phyloP scores from a whole-genome alignment of 2,113 vertebrate species.

The Mesembrinibis cayennensis region DNA sequence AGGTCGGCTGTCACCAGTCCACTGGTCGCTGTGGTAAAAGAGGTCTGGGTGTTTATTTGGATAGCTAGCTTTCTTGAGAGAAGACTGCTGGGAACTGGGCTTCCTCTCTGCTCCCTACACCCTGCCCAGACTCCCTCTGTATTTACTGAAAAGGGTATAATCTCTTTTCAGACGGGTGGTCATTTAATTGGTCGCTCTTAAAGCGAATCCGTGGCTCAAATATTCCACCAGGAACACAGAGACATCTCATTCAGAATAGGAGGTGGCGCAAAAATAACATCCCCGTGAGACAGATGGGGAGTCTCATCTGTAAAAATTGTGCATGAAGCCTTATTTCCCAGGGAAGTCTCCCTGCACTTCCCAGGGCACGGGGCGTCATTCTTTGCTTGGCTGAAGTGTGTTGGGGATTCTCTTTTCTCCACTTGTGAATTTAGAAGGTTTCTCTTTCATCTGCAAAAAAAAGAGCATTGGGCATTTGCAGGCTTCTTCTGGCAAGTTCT shows the following conservation, averaged over 20 bases:
- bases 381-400: background rate
- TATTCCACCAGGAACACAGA: background rate
- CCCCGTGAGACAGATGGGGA: background rate
- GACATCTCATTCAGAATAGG: background rate
- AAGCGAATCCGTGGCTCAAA: background rate
- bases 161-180: background rate
- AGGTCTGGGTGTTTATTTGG: constrained; percentile 4
- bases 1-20: background rate
- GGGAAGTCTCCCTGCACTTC: background rate
- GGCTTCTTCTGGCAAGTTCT: background rate
- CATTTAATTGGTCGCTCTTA: background rate
- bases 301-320: background rate
- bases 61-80: background rate
- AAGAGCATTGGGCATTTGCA: background rate
- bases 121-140: background rate
- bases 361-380: background rate
- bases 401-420: background rate
- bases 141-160: background rate
- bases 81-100: background rate
- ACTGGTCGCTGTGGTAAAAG: background rate
- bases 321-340: background rate
- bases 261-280: background rate
- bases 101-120: background rate
- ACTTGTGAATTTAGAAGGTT: background rate
- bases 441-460: background rate